phyloP scores from a whole-genome alignment of 2,113 vertebrate species.

The Corythornis madagascariensis region DNA sequence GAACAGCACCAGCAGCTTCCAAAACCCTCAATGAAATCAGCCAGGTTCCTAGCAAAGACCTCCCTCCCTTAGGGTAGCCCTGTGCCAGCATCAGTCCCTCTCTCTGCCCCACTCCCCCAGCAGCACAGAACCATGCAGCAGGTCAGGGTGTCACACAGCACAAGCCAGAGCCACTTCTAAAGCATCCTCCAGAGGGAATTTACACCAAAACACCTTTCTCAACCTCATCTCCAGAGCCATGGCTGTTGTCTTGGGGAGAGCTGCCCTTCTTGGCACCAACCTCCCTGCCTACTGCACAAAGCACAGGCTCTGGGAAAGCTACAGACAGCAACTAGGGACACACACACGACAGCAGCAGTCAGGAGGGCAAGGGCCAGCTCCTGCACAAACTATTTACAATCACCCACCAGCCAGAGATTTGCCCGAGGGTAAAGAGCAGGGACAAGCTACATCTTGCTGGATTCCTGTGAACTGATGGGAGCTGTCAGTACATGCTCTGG shows the following conservation, averaged over 20 bases:
- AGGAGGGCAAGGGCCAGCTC: neutral
- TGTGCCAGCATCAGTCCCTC: neutral
- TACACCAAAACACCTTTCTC: neutral
- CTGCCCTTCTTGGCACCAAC: neutral
- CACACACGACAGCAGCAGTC: neutral
- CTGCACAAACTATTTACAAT: neutral
- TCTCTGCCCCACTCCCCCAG: neutral
- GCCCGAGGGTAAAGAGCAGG: neutral
- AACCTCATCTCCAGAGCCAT: neutral
- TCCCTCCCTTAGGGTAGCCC: neutral
- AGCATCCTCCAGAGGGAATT: rapidly evolving
- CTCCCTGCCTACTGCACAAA: neutral
- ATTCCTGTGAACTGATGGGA: neutral
- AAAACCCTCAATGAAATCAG: neutral
- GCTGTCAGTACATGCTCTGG: neutral
- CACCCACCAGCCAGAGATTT: neutral
- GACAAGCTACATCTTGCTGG: neutral
- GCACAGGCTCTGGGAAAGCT: neutral
- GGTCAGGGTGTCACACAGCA: neutral
- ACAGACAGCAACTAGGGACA: neutral
- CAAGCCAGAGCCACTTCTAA: neutral
- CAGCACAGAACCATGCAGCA: neutral
- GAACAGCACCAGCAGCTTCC: neutral
- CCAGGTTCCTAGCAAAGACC: neutral
- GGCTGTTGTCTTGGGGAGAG: neutral